Evolutionary conservation across 2,888 invertebrate genomes (phyloP), one percentile per base, ranked within the genome.

Genomic region (Erebia epiphron): DNA sequence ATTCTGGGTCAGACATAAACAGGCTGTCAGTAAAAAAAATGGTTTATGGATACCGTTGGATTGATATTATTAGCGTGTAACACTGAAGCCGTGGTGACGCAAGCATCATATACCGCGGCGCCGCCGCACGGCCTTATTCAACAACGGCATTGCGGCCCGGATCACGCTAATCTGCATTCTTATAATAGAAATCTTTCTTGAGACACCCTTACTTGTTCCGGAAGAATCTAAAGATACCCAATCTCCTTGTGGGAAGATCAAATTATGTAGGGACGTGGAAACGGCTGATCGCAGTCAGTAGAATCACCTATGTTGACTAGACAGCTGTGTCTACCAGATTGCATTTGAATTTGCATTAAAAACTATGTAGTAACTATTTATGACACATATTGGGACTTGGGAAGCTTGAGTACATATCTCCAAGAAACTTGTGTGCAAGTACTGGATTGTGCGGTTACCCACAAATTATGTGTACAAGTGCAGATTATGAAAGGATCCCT

Each of bases 151-250:
- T 90, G 89, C 88, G 86, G 83, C 79, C 80, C 79, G 79, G 80
- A 83, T 83, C 86, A 86, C 84, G 86, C 87, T 82, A 86, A 86
- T 86, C 85, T 86, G 81, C 85, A 85, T 87, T 85, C 81, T 83
- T 80, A 72, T 71, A 69, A 69, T 73, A 71, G 71, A 73, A 35
- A 69, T 67, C 60, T 63, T 60, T 60, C 67, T 49, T 41, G 18
- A 41, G 50, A 54, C 52, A 54, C 50, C 52, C 62, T 49, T 49
- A 21, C 1, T 49, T 16, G 18, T 16, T 16, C 18, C 46, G 16
- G 60, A 43, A 60, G 5, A 41, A 41, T 58, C n/a, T 58, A 26
- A 58, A 58, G 57, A 58, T 58, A 54, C 56, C 7, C 56, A 26
- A 57, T 57, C 11, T 57, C 21, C 56, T 13, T 57, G 26, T 57